phyloP scores from a whole-genome alignment of 2,113 vertebrate species.

The Megaleporinus macrocephalus region DNA sequence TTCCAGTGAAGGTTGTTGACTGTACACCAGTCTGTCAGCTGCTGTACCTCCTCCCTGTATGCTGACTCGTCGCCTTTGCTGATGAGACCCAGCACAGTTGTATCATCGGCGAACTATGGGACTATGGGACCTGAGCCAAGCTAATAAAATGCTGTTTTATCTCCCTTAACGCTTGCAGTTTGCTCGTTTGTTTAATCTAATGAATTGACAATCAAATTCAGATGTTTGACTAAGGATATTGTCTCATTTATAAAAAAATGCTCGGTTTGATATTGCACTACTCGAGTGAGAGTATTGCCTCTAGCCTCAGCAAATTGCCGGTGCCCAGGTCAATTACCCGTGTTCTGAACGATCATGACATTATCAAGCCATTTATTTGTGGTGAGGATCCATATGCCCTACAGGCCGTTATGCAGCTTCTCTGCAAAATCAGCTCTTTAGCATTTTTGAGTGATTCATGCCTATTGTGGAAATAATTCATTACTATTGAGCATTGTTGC shows the following conservation, averaged over 20 bases:
- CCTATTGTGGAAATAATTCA: conserved; percentile 66
- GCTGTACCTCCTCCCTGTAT: too few relatives aligned
- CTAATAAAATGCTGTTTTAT: conserved; percentile 21
- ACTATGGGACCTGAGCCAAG: conserved; percentile 17
- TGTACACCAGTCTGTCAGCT: too few relatives aligned
- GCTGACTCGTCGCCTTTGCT: too few relatives aligned
- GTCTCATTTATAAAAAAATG: conserved; percentile 58
- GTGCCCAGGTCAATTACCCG: conserved; percentile 71
- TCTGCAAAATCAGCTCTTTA: conserved; percentile 57
- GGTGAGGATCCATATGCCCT: conserved; percentile 65
- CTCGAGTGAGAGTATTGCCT: conserved; percentile 50
- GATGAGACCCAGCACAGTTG: too few relatives aligned
- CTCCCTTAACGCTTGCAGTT: conserved; percentile 26
- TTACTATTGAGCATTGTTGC: conserved; percentile 50
- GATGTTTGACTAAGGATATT: conserved; percentile 65
- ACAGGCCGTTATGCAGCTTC: conserved; percentile 63
- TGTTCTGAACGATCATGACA: conserved; percentile 69
- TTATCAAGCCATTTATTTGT: conserved; percentile 73
- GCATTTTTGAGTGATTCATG: conserved; percentile 67
- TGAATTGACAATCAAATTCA: conserved; percentile 68
- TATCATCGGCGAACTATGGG: too few relatives aligned
- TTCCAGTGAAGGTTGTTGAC: too few relatives aligned
- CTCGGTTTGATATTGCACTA: conserved; percentile 40
- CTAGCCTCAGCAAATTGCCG: conserved; percentile 54
- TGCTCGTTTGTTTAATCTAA: conserved; percentile 67